Conservation (phyloP, 2,797 vertebrate species). For the Pseudochirops corinnae region DNA sequence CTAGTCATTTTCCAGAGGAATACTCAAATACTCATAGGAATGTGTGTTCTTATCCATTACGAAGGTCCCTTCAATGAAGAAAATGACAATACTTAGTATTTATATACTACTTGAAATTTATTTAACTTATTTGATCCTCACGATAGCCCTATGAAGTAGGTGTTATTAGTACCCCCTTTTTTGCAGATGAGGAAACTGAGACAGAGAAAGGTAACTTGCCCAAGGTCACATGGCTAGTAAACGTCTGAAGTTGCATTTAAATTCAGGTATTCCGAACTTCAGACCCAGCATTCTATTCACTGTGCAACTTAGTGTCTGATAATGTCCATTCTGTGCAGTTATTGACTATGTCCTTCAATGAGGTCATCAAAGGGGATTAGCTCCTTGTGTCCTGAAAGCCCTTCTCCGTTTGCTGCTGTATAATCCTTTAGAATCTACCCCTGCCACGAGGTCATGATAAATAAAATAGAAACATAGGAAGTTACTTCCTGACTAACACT, state of each 20-base stretch:
- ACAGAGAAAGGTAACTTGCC: background rate
- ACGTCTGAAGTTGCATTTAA: background rate
- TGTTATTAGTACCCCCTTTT: background rate
- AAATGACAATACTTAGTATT: background rate
- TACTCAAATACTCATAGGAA: background rate
- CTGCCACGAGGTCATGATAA: background rate
- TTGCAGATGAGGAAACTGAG: background rate
- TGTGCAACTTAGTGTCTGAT: background rate
- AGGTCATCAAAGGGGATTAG: background rate
- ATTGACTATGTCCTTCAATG: background rate
- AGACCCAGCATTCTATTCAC: background rate
- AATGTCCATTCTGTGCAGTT: background rate
- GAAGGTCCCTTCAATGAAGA: background rate
- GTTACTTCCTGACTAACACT: fast-evolving
- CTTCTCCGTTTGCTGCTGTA: background rate
- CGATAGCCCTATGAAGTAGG: background rate
- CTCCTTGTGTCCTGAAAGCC: background rate
- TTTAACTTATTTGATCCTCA: background rate
- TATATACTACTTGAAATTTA: background rate
- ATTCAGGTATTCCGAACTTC: background rate
- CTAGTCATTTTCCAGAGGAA: background rate
- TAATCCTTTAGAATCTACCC: background rate
- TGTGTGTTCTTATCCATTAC: background rate
- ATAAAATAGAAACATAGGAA: background rate
- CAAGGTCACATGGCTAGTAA: background rate